Conservation (phyloP, 2,797 vertebrate genomes). For the Staurois parvus region DNA sequence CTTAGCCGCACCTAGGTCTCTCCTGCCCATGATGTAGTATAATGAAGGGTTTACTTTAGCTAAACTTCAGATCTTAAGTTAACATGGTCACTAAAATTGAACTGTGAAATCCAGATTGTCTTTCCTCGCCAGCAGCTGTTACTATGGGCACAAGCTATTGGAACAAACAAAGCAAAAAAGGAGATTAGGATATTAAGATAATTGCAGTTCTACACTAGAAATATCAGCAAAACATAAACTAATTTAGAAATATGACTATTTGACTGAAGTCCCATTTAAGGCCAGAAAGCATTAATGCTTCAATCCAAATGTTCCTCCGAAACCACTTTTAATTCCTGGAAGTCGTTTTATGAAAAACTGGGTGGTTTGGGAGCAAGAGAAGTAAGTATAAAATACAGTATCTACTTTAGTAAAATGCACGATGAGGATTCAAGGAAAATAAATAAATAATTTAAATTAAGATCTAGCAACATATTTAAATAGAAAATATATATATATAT, state of each 20-base stretch:
- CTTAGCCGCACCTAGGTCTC: slow-evolving; percentile 23
- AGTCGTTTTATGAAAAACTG: slow-evolving; percentile 73
- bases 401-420: slow-evolving; percentile 67
- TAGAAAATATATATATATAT: slow-evolving; percentile 67
- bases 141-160: slow-evolving; percentile 58
- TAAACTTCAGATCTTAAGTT: slow-evolving; percentile 46
- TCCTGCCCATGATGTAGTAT: slow-evolving; percentile 7
- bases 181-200: slow-evolving; percentile 61
- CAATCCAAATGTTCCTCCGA: slow-evolving; percentile 72
- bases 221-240: slow-evolving; percentile 60
- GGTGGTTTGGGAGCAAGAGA: slow-evolving; percentile 73
- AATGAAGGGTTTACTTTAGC: slow-evolving; percentile 54
- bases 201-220: slow-evolving; percentile 60
- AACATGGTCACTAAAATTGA: slow-evolving; percentile 50
- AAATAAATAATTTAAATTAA: slow-evolving; percentile 58
- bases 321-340: slow-evolving; percentile 73
- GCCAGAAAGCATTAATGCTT: slow-evolving; percentile 64
- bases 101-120: slow-evolving; percentile 44
- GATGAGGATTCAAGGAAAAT: slow-evolving; percentile 51
- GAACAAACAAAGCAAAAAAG: slow-evolving; percentile 58
- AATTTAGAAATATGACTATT: slow-evolving; percentile 59
- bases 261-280: slow-evolving; percentile 59
- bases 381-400: slow-evolving; percentile 73
- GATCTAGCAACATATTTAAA: slow-evolving; percentile 1
- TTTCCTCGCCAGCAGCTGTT: slow-evolving; percentile 48